Percentiles rank a stretch among this genome's conserved stretches.
phyloP scores from a whole-genome alignment of 2,797 vertebrate genomes.

The Takifugu ocellatus region DNA sequence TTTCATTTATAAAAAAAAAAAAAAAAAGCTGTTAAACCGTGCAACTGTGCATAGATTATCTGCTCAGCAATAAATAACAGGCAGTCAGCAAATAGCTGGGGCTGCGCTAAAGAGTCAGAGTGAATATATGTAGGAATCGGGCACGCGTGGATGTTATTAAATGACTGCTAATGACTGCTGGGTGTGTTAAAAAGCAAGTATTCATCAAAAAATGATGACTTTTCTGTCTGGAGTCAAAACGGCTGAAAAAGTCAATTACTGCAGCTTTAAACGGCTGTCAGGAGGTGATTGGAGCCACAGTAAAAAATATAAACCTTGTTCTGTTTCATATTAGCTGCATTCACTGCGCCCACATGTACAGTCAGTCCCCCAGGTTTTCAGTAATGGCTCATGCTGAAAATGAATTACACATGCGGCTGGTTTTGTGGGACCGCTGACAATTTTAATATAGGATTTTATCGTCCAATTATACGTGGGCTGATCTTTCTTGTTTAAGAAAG shows the following conservation, averaged over 20 bases:
- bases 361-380: constrained; percentile 1
- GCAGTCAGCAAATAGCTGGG: background rate
- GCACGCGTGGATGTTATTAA: background rate
- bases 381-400: constrained; percentile 16
- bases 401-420: constrained; percentile 6
- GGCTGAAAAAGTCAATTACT: background rate
- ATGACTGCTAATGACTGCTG: background rate
- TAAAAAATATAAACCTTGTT: constrained; percentile 2
- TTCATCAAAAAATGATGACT: no score
- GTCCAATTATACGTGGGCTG: constrained; percentile 53
- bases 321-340: constrained; percentile 6
- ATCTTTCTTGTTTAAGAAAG: constrained; percentile 59
- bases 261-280: background rate
- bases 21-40: background rate
- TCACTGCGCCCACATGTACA: constrained; percentile 1
- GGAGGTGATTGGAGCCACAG: background rate
- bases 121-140: background rate
- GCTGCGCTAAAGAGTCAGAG: background rate
- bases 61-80: constrained; percentile 1
- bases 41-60: background rate
- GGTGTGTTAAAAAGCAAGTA: no score
- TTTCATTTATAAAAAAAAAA: background rate
- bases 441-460: constrained; percentile 48
- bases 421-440: constrained; percentile 24
- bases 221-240: no score